Conservation (phyloP, 2,888 invertebrate genomes). For the Matsumyia berberina region DNA sequence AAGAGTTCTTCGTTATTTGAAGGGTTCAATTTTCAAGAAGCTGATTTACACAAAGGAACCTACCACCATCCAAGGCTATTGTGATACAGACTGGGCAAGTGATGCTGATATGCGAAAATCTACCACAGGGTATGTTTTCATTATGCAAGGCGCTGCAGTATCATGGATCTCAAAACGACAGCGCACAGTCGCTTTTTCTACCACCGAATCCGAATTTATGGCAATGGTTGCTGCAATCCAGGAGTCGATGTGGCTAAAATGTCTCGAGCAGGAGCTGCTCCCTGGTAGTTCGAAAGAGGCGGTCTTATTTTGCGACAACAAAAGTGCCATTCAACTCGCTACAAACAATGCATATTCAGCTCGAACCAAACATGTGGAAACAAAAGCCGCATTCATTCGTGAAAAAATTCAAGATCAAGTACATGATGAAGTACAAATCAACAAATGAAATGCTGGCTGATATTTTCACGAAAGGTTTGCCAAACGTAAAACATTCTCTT, state of each 20-base stretch:
- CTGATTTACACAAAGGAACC: no score
- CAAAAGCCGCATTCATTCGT: no score
- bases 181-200: conserved; percentile 63
- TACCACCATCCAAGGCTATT: no score
- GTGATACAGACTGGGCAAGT: no score
- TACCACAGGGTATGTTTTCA: no score
- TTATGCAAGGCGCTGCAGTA: conserved; percentile 2
- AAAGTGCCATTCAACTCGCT: conserved; percentile 46
- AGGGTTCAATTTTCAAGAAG: no score
- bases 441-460: no score
- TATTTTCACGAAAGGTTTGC: no score
- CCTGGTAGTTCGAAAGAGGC: neutral
- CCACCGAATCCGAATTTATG: conserved; percentile 73
- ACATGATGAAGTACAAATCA: no score
- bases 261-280: conserved; percentile 38
- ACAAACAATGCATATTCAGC: conserved; percentile 49
- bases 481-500: no score
- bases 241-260: conserved; percentile 67
- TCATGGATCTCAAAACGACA: conserved; percentile 68
- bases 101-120: no score
- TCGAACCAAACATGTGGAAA: conserved; percentile 54
- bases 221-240: conserved; percentile 71
- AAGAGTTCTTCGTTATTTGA: conserved; percentile 18
- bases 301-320: conserved; percentile 46
- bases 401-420: no score